Evolutionary conservation across 2,113 vertebrate species (phyloP).

Genomic region (Erythrolamprus reginae): DNA sequence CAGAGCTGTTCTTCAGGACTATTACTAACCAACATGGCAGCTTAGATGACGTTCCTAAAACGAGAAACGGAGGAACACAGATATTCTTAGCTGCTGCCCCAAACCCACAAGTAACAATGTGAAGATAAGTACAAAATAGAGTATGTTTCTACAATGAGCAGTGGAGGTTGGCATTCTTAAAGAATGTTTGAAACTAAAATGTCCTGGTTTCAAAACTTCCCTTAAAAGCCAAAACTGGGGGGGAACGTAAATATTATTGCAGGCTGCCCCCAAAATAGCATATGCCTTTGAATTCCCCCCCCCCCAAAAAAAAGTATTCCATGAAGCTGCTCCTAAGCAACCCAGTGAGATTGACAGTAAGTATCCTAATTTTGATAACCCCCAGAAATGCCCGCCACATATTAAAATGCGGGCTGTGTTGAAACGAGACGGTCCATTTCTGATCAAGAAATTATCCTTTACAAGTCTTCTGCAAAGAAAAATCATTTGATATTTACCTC

Average conservation of each 20-base stretch:
- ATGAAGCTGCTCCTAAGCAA: background rate
- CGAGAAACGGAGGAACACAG: background rate
- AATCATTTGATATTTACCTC: background rate
- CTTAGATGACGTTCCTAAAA: background rate
- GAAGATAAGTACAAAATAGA: background rate
- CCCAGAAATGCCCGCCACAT: background rate
- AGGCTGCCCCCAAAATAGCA: background rate
- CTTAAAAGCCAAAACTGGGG: background rate
- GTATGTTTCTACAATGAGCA: background rate
- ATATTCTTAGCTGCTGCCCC: too few relatives aligned
- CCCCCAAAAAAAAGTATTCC: background rate
- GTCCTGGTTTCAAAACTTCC: background rate
- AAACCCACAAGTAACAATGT: background rate
- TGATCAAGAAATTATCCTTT: background rate
- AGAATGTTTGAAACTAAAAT: background rate
- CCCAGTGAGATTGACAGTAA: background rate
- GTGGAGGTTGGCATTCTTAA: background rate
- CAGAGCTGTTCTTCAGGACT: fast-evolving
- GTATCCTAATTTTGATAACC: background rate
- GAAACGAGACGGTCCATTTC: background rate
- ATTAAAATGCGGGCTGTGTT: conserved; percentile 2
- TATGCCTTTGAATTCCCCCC: background rate
- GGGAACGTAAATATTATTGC: background rate
- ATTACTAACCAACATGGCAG: background rate
- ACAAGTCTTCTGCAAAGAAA: background rate